Percentiles rank a stretch among this genome's conserved stretches.
Evolutionary conservation across 1,140 invertebrate species (phyloP).

Genomic region (Drosophila mauritiana): DNA sequence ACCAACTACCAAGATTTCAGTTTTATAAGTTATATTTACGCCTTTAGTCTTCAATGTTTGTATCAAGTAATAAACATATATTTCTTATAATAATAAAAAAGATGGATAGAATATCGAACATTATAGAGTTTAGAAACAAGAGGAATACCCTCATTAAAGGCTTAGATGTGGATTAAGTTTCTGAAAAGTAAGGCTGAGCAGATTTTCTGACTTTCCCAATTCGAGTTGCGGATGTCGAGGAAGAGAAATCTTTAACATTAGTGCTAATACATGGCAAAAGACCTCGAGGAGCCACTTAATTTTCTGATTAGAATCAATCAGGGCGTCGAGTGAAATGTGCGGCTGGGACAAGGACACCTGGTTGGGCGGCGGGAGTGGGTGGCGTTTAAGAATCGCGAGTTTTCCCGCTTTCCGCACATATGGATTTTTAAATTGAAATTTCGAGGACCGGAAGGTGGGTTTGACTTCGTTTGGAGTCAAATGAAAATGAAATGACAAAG

Average conservation of each 20-base stretch:
- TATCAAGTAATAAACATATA: no score
- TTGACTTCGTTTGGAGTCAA: background rate
- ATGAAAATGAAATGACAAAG: slow-evolving; percentile 50
- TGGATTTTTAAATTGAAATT: slow-evolving; percentile 71
- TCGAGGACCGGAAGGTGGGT: slow-evolving; percentile 19
- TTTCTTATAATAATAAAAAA: no score
- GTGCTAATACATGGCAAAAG: slow-evolving; percentile 11
- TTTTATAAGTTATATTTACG: no score
- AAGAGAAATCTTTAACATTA: background rate
- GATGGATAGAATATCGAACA: no score
- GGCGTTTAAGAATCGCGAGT: background rate
- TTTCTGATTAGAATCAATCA: slow-evolving; percentile 84
- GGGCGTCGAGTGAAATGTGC: slow-evolving; percentile 29
- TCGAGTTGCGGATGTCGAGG: background rate
- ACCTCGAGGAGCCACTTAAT: slow-evolving; percentile 68
- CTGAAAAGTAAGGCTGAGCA: background rate
- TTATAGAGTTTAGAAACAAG: no score
- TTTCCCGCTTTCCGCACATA: slow-evolving; percentile 18
- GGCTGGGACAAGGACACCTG: background rate
- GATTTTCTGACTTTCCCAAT: background rate
- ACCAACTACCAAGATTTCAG: no score
- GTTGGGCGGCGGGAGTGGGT: background rate
- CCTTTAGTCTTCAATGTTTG: no score
- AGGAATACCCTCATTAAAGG: no score
- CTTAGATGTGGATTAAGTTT: no score